Base-by-base conservation (phyloP, 2,113 vertebrate genomes). In the Poeciliopsis turrubarensis region DNA sequence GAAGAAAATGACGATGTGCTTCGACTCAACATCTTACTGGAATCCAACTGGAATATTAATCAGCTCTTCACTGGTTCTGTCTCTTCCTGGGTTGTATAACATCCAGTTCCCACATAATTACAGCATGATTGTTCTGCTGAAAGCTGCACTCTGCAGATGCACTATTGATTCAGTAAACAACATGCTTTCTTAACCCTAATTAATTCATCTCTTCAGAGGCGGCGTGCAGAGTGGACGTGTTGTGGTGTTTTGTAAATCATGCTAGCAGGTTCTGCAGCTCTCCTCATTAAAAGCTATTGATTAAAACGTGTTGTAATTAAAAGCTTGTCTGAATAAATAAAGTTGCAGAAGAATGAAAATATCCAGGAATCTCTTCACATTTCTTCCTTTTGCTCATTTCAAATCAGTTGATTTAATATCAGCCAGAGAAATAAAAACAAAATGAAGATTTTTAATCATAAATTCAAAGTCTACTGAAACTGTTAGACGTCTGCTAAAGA, bases 1-100 rank as follows among this genome's bases (percentile, higher is more conserved):
- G 7, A 75, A 73, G 72, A 47, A 73, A 73, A 65, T 37, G 31
- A 73, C 65, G 63, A 22, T 57, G 61, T 64, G 39, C 26, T 75
- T 77, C 34, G 41, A 78, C 72, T 69, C 54, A 63, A 69, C 63
- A 26, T 30, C 29, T 68, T 81, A 70, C 70, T 70, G 61, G n/a
- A 19, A 57, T 68, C 3, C 51, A 68, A 60, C 15, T 47, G 65
- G 71, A 72, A 70, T 64, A 75, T 75, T 72, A 84, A 79, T 83
- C 47, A 32, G 3, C 71, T 67, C 71, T 75, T 25, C 63, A 44
- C 17, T 81, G 66, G 47, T 27, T 72, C 41, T 39, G 14, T 68
- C 51, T 57, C 51, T 57, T 57, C 41, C 26, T 12, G 13, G 60
- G 14, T 68, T 68, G 41, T 26, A 27, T 41, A 81, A 17, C 61